Base-by-base conservation (phyloP, 1,140 invertebrate genomes). In the Drosophila albomicans region DNA sequence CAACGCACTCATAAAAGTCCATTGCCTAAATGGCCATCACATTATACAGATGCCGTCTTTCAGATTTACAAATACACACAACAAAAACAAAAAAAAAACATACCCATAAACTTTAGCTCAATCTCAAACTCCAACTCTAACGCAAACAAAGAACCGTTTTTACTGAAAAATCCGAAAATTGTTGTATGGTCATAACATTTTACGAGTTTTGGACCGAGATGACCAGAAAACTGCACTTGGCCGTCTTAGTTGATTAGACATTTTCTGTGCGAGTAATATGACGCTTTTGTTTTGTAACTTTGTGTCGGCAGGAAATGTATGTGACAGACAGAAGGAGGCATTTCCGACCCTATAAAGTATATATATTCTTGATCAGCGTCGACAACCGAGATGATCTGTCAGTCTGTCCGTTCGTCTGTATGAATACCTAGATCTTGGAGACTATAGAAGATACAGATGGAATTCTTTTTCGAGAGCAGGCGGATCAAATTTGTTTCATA, bases 21-120 rank as follows among this genome's bases (percentile, higher is more conserved):
- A 28, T 58, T 48, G 63, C 63, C 81, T 51, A 79, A 88, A 88
- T 73, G 84, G 63, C 84, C 84, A 87, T 88, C 76, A 52, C 63
- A 79, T 79, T 73, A 72, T 70, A 76, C 73, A 79, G 73, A 75
- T 78, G 76, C 61, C 66, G 73, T 79, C 74, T 67, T 63, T 64
- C 16, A 77, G 74, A 79, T 77, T 79, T 69, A 77, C 72, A 86
- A 86, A 88, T 79, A 68, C 59, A 45, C 48, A 10, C 32, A 62
- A 62, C 30, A 5, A 5, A 6, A 32, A 25, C 4, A 25, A 25
- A 3, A 25, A 25, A 25, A 25, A 25, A 25, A 32, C 30, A 32
- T 32, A 32, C 30, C 30, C 81, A 80, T 80, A 84, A 80, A 67
- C 46, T 56, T 58, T n/a, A 71, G 59, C 30, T 63, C 48, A 52